Evolutionary conservation across 2,797 vertebrate genomes (phyloP).

Genomic region (Rousettus madagascariensis): DNA sequence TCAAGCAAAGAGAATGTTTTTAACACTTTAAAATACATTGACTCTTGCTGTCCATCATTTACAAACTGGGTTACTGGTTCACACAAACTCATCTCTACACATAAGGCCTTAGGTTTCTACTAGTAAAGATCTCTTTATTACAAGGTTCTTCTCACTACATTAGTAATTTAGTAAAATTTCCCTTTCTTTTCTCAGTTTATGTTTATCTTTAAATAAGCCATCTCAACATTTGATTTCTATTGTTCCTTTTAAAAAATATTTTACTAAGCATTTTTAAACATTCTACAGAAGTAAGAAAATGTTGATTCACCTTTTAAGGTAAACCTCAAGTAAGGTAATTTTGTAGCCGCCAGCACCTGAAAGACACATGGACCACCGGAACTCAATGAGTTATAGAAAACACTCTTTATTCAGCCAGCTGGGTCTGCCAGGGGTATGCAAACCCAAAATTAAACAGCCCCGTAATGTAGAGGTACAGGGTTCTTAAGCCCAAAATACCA

Average conservation of each 20-base stretch:
- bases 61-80: not conserved
- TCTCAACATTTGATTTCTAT: not conserved
- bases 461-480: too few species aligned
- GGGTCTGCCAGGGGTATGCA: too few species aligned
- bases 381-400: too few species aligned
- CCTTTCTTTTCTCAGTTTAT: not conserved
- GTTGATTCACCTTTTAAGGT: not conserved
- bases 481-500: too few species aligned
- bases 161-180: not conserved
- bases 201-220: not conserved
- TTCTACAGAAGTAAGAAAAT: not conserved
- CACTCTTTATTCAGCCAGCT: too few species aligned
- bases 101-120: not conserved
- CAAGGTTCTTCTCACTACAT: not conserved
- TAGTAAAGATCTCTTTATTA: not conserved
- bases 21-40: not conserved
- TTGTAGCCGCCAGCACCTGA: too few species aligned
- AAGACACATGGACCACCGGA: too few species aligned
- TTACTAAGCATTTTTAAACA: not conserved
- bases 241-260: not conserved
- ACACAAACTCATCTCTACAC: not conserved
- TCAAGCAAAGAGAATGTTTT: not conserved
- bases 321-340: not conserved
- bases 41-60: not conserved
- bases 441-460: too few species aligned